Evolutionary conservation across 2,888 invertebrate species (phyloP).

Genomic region (Euphydryas editha): DNA sequence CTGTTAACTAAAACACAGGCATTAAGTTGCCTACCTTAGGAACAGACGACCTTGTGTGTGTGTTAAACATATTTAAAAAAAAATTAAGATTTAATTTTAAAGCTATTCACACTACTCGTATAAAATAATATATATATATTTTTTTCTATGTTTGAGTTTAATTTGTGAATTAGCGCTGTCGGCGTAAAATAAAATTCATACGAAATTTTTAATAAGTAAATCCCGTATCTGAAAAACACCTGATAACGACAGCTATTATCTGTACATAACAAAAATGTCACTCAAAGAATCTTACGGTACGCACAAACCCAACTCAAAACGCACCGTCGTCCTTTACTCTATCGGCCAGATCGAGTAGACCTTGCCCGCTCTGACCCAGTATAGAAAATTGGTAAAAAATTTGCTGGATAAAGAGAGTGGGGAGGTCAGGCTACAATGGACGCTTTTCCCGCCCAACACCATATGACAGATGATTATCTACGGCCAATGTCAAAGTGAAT

Average conservation of each 20-base stretch:
- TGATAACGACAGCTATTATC: constrained; percentile 49
- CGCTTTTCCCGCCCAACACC: constrained; percentile 62
- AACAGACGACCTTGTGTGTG: too few species aligned
- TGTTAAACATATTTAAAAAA: too few species aligned
- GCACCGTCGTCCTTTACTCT: constrained; percentile 42
- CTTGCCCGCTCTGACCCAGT: constrained; percentile 35
- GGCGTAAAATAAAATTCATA: too few species aligned
- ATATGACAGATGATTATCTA: constrained; percentile 83
- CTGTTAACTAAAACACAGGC: too few species aligned
- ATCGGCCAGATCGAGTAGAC: constrained; percentile 35
- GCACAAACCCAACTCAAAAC: constrained; percentile 62
- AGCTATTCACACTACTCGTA: too few species aligned
- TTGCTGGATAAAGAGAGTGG: constrained; percentile 47
- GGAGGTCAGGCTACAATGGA: constrained; percentile 60
- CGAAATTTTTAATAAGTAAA: background rate
- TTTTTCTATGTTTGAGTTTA: too few species aligned
- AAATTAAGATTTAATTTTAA: too few species aligned
- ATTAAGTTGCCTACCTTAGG: too few species aligned
- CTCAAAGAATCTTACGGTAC: constrained; percentile 70
- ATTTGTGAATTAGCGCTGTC: too few species aligned
- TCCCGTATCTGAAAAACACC: background rate
- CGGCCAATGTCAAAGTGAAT: constrained; percentile 80
- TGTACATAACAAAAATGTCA: constrained; percentile 59
- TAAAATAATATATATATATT: too few species aligned
- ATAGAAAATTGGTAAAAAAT: constrained; percentile 40